Percentiles rank a stretch among this genome's conserved stretches.
Conservation (phyloP, 2,888 invertebrate genomes). For the Phengaris arion region DNA sequence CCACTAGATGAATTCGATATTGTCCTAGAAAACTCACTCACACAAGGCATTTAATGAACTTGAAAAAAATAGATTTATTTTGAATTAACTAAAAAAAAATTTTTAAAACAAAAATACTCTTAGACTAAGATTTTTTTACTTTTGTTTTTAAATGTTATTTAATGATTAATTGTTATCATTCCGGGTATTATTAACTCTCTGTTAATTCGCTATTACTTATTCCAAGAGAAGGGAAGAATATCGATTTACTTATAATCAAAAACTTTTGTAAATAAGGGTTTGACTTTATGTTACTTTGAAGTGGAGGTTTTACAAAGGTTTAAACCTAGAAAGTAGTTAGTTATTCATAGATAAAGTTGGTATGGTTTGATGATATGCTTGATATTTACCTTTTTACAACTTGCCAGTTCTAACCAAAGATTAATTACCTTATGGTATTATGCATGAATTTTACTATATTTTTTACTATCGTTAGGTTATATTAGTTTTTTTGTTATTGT, state of each 20-base stretch:
- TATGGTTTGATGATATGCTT: neutral
- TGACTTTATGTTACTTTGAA: too few relatives aligned
- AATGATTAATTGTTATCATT: constrained; percentile 57
- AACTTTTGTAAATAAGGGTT: neutral
- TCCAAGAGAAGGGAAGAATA: neutral
- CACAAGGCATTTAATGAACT: constrained; percentile 72
- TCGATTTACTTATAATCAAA: neutral
- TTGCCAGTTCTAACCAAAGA: constrained; percentile 71
- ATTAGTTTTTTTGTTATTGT: constrained; percentile 4
- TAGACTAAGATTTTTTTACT: constrained; percentile 39
- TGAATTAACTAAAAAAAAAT: neutral
- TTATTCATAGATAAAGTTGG: neutral
- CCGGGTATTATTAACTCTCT: constrained; percentile 54
- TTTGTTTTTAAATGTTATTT: constrained; percentile 33
- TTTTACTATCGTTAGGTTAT: constrained; percentile 15
- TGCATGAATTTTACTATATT: constrained; percentile 14
- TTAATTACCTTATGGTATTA: constrained; percentile 46
- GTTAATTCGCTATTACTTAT: constrained; percentile 56
- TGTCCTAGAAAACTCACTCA: constrained; percentile 91
- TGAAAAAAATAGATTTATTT: neutral
- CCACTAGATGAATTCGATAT: constrained; percentile 94
- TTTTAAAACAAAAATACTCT: constrained; percentile 37
- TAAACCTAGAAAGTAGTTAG: neutral
- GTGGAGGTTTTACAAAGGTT: too few relatives aligned
- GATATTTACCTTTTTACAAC: constrained; percentile 37